Conservation (phyloP, 2,888 invertebrate genomes). For the Drosophila ustulata region DNA sequence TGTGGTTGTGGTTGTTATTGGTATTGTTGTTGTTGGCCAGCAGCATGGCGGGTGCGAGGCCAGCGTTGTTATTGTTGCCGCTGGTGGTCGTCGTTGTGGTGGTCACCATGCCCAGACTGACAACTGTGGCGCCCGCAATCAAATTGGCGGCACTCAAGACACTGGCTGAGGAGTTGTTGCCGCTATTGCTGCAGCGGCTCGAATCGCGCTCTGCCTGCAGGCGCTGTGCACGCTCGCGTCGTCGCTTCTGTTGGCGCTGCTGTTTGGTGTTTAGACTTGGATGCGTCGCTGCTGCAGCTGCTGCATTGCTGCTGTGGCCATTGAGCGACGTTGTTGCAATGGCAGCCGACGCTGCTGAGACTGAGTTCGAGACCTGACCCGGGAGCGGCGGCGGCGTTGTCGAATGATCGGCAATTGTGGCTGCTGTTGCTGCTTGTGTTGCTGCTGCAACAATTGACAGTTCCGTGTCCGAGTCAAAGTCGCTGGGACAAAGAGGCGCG, state of each 20-base stretch:
- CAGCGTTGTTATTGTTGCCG: constrained; percentile 17
- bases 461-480: constrained; percentile 84
- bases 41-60: constrained; percentile 40
- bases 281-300: constrained; percentile 50
- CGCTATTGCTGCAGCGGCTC: constrained; percentile 82
- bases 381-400: constrained; percentile 29
- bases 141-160: constrained; percentile 49
- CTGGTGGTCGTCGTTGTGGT: constrained; percentile 25
- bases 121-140: constrained; percentile 56
- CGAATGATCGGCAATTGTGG: constrained; percentile 20
- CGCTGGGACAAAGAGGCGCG: constrained; percentile 69
- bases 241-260: constrained; percentile 90
- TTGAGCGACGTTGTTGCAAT: constrained; percentile 56
- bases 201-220: constrained; percentile 93
- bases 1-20: constrained; percentile 3
- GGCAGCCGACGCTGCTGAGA: constrained; percentile 32
- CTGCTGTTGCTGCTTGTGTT: constrained; percentile 38
- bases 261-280: constrained; percentile 82
- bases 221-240: constrained; percentile 96
- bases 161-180: constrained; percentile 54
- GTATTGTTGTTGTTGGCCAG: constrained; percentile 43
- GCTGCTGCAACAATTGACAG: constrained; percentile 81
- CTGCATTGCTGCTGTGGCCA: constrained; percentile 63
- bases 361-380: background rate
- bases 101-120: constrained; percentile 56